phyloP scores from a whole-genome alignment of 2,113 vertebrate species.

The Leucosticte australis region DNA sequence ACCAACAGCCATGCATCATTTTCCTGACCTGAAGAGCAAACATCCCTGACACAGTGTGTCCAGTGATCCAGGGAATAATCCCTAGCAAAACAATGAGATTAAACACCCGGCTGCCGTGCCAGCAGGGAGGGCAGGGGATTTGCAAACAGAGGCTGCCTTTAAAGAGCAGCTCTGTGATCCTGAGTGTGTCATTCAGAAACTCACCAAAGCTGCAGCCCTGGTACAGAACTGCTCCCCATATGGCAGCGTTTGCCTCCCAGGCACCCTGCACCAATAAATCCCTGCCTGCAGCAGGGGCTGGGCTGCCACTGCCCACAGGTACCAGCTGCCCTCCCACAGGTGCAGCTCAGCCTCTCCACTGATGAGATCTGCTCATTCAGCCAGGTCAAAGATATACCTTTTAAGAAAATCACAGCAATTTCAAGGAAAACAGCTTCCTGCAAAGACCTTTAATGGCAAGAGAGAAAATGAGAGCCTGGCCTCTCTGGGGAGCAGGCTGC shows the following conservation, averaged over 20 bases:
- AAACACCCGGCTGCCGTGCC: background rate
- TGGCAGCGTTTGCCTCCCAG: slow-evolving; percentile 25
- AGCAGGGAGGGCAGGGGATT: background rate
- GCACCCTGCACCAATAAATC: slow-evolving; percentile 7
- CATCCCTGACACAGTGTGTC: background rate
- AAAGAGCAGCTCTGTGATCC: slow-evolving; percentile 34
- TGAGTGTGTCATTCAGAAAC: slow-evolving; percentile 8
- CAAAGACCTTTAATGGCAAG: slow-evolving; percentile 15
- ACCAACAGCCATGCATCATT: background rate
- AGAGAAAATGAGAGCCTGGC: slow-evolving; percentile 26
- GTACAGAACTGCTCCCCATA: background rate
- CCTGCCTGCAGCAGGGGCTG: background rate
- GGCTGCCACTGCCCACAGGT: background rate
- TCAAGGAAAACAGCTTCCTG: background rate
- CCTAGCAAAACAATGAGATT: slow-evolving; percentile 19
- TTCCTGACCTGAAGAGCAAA: slow-evolving; percentile 25
- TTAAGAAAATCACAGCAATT: slow-evolving; percentile 48
- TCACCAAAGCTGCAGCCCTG: slow-evolving; percentile 41
- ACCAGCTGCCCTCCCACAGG: background rate
- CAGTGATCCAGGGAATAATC: slow-evolving; percentile 17
- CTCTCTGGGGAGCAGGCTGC: background rate
- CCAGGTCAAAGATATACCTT: slow-evolving; percentile 14
- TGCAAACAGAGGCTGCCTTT: slow-evolving; percentile 7
- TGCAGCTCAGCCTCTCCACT: background rate
- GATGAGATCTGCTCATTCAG: background rate